Evolutionary conservation across 2,113 vertebrate genomes (phyloP), one percentile per base, ranked within the genome.

Genomic region (Odontophorus gujanensis): DNA sequence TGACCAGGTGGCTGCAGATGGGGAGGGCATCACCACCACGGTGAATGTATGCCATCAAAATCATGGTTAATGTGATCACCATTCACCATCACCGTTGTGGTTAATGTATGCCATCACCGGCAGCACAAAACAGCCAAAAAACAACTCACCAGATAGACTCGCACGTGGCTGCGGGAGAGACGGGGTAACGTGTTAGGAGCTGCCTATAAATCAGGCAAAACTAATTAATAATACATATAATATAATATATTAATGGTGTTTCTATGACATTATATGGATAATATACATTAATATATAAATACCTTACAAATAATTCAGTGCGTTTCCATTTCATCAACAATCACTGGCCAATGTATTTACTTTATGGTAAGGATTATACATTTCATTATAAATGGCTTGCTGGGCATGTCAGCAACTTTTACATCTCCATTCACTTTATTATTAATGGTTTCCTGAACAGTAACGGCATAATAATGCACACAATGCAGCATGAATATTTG

Each of bases 401-500:
- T 95, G 73, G 93, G 96, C 96, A 96, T 82, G 96, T 93, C 94
- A 78, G 94, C 92, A 96, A 97, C 96, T 96, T 96, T 95, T 95
- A 94, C 96, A 95, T 97, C 97, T 95, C 97, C 97, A 95, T 96
- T 96, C 97, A 89, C 97, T 97, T 95, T 95, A 98, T 98, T 98
- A 98, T 98, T 98, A 97, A 98, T 98, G 97, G 97, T 90, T 97
- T 97, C 97, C 97, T 87, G 95, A 95, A 97, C 97, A 89, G 97
- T 92, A 96, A 96, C 96, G 50, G 97, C 96, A 95, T 91, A 86
- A 91, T 95, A 81, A 92, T 79, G 90, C 81, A 90, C 97, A 97
- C 97, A 95, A 96, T 89, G 96, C 92, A 8, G 91, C 94, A 98
- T 98, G 91, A 98, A 98, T 98, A 98, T 98, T 98, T 98, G 97